Evolutionary conservation across 2,797 vertebrate species (phyloP), one percentile per base, ranked within the genome.

Genomic region (Channa striata): DNA sequence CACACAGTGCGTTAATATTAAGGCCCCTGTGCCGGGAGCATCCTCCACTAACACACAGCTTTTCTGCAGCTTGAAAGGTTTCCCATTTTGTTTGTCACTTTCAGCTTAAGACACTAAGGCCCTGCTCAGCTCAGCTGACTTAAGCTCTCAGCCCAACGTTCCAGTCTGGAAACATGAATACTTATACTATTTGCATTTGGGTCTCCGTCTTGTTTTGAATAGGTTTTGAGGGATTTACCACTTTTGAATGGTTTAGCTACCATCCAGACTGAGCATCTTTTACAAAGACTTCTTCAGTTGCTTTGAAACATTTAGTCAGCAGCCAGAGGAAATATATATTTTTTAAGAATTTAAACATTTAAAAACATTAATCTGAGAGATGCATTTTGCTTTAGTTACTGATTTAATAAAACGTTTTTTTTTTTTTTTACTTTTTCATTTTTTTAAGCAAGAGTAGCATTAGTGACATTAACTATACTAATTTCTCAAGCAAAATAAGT

Each of bases 131-230:
- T 84, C 63, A 77, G 75, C 46, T 34, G 59, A 76, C 52, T 78
- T 72, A 77, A 84, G 81, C 74, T 81, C 63, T 59, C 73, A 78
- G 67, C 63, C 72, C 66, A 78, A 63, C 79, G 76, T 84, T 83
- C 72, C 80, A 83, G 76, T 82, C 70, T 72, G 74, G 49, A 73
- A 65, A 77, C 68, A 56, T 54, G 36, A 74, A 73, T 25, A 52
- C 47, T 59, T 50, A 30, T 3, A 40, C 33, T 72, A 51, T 81
- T 77, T 80, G 50, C 52, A 62, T 65, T 77, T 17, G 13, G 34
- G 56, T 63, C 61, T 77, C 8, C 8, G 60, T 60, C 51, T 82
- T 37, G 70, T 72, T 80, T 82, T 79, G 68, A 86, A 82, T 79
- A 80, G 66, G 49, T 54, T 78, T 72, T 68, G 42, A 30, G 53